Evolutionary conservation across 2,888 invertebrate genomes (phyloP).

Genomic region (Chloromyia formosa): DNA sequence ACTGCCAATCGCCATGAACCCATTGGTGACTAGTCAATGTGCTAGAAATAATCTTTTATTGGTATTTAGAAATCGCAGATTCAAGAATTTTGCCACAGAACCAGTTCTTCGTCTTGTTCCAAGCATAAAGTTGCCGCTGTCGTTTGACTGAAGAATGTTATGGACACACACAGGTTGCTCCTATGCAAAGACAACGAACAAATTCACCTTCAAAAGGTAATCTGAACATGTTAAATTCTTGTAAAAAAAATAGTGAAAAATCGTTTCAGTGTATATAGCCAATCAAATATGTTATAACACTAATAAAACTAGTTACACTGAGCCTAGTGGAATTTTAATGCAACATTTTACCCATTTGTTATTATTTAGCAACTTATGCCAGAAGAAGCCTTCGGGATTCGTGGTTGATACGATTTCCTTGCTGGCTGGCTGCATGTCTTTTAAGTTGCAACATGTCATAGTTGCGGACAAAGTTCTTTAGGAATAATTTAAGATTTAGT

Average conservation of each 20-base stretch:
- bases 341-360: not conserved
- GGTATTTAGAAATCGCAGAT: too few relatives aligned
- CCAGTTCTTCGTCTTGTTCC: too few relatives aligned
- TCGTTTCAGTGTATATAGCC: not conserved
- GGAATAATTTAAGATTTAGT: not conserved
- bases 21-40: too few relatives aligned
- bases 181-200: constrained; percentile 12
- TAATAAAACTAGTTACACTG: not conserved
- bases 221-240: constrained; percentile 17
- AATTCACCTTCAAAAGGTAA: constrained; percentile 28
- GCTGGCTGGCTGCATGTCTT: too few relatives aligned
- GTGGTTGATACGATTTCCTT: too few relatives aligned
- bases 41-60: too few relatives aligned
- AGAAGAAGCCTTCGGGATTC: not conserved
- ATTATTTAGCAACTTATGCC: not conserved
- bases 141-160: too few relatives aligned
- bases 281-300: not conserved
- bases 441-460: not conserved
- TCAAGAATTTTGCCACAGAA: too few relatives aligned
- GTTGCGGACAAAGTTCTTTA: not conserved
- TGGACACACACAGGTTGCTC: not conserved
- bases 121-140: too few relatives aligned
- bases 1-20: too few relatives aligned
- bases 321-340: not conserved
- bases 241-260: not conserved